phyloP scores from a whole-genome alignment of 2,888 invertebrate species.

The Lasioglossum leucozonium region DNA sequence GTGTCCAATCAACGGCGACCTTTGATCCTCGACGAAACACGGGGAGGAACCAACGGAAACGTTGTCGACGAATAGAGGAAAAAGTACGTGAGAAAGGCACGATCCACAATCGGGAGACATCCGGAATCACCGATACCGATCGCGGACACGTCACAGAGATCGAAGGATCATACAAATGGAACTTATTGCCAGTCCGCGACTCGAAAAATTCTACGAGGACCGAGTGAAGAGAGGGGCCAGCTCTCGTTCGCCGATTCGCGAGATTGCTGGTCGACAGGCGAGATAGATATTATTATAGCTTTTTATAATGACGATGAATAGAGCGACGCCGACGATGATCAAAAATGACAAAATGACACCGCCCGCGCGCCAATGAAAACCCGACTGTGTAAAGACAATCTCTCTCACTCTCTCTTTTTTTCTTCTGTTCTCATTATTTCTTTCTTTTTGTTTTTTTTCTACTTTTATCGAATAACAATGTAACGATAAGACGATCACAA shows the following conservation, averaged over 20 bases:
- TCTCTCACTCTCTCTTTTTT: not conserved
- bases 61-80: slow-evolving; percentile 38
- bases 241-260: not conserved
- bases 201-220: slow-evolving; percentile 33
- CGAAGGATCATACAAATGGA: slow-evolving; percentile 47
- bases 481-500: slow-evolving; percentile 66
- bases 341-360: slow-evolving; percentile 41
- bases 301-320: not conserved
- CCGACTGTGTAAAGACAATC: slow-evolving; percentile 62
- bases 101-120: slow-evolving; percentile 47
- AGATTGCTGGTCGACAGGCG: not conserved
- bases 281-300: not conserved
- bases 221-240: not conserved
- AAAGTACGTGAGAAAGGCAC: slow-evolving; percentile 55
- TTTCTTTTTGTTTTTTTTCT: slow-evolving; percentile 20
- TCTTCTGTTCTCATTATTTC: slow-evolving; percentile 5
- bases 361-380: slow-evolving; percentile 58
- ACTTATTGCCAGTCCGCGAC: slow-evolving; percentile 38
- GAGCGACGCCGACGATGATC: not conserved
- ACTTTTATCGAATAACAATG: slow-evolving; percentile 64
- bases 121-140: slow-evolving; percentile 37
- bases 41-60: slow-evolving; percentile 56
- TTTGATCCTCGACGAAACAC: slow-evolving; percentile 12
- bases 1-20: slow-evolving; percentile 30
- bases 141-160: slow-evolving; percentile 41